Evolutionary conservation across 2,797 vertebrate genomes (phyloP).

Genomic region (Avahi laniger): DNA sequence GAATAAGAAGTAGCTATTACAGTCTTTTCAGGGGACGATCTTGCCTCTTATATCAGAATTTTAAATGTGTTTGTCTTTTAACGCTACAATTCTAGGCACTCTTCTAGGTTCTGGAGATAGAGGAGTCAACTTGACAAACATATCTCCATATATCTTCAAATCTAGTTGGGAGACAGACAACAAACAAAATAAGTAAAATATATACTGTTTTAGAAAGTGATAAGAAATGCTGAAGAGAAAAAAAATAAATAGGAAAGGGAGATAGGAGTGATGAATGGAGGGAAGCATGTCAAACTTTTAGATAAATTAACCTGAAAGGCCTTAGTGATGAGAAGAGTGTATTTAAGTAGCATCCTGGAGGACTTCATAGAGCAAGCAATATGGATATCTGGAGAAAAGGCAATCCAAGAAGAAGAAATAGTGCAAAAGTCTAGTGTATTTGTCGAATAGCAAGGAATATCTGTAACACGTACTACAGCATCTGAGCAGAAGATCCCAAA

Average conservation of each 20-base stretch:
- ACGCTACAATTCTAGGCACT: neutral
- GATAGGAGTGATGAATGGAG: neutral
- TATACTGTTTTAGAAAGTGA: neutral
- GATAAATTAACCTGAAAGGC: neutral
- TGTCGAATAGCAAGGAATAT: neutral
- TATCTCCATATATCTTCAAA: neutral
- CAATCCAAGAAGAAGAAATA: neutral
- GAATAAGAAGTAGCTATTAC: neutral
- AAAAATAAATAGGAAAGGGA: neutral
- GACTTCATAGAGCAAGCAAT: neutral
- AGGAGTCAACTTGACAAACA: neutral
- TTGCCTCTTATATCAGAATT: neutral
- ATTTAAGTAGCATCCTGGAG: neutral
- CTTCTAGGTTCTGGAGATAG: neutral
- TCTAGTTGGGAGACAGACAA: neutral
- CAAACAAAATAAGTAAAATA: neutral
- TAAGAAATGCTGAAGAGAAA: neutral
- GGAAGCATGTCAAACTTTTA: neutral
- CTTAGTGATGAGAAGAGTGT: neutral
- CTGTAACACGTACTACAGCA: neutral
- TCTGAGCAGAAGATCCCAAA: neutral
- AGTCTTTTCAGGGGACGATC: neutral
- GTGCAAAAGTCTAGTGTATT: neutral
- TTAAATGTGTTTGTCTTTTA: conserved; percentile 22
- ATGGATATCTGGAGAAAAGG: neutral